Evolutionary conservation across 2,797 vertebrate species (phyloP), one percentile per base, ranked within the genome.

Genomic region (Scarus forsteni): DNA sequence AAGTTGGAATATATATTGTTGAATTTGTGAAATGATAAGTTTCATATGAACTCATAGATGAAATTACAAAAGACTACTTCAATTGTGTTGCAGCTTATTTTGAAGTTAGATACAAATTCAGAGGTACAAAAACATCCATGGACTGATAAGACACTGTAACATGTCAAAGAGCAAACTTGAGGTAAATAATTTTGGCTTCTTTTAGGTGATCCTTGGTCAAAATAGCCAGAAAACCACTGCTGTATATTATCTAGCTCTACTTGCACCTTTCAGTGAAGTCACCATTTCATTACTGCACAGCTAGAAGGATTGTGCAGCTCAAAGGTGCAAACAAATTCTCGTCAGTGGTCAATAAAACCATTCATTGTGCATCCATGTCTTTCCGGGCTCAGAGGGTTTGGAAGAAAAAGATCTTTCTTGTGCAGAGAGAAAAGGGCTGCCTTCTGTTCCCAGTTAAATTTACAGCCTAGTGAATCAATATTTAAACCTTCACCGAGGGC

Each of bases 381-480:
- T 68, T 75, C 53, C 16, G 12, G 10, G 18, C 71, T 83, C 35
- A 61, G 44, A 67, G 27, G 19, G 3, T 45, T 72, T 63, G 55
- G 15, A 52, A 42, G 66, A 55, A 54, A 51, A 57, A 62, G 55
- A 44, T 27, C 54, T 19, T 27, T 40, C 35, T 16, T 15, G 18
- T 51, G 19, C 44, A 73, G 60, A 43, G 45, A 60, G 52, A 63
- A 83, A 77, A 74, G 46, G 60, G 42, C 19, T 19, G 40, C 12
- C 42, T 43, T 15, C 49, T 40, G 12, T 66, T 68, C 43, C 6
- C 42, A 40, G 66, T 53, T 66, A 51, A 27, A 77, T 70, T 61
- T 65, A 75, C 35, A 45, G 49, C 65, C 53, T 42, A 44, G 65
- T 5, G 50, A 77, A 88, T 90, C 77, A 85, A 90, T 91, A 87